A percentile compares a stretch with the other conserved stretches of the same genome.
Evolutionary conservation across 92 coral and sea anemone genomes (phyloP).

Genomic region (Bergia sp.): DNA sequence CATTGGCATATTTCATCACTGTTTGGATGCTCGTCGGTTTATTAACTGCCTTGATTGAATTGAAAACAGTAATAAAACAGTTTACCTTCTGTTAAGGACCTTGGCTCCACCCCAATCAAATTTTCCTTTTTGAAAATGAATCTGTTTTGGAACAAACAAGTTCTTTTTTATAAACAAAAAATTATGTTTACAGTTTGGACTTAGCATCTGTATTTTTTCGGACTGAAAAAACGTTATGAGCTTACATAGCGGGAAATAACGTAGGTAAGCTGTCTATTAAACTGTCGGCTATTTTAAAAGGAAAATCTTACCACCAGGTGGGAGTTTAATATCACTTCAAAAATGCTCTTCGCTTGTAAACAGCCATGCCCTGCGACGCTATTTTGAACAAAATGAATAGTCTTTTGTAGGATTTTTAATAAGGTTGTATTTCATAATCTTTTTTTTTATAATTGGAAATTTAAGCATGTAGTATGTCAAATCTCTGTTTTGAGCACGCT

Average conservation of each 20-base stretch:
- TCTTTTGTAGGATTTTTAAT: slow-evolving; percentile 7
- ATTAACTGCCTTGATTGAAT: neutral
- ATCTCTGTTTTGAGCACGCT: neutral
- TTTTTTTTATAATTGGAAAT: slow-evolving; percentile 9
- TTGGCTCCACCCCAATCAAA: slow-evolving; percentile 38
- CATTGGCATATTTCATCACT: neutral
- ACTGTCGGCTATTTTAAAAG: slow-evolving; percentile 40
- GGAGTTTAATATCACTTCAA: slow-evolving; percentile 41
- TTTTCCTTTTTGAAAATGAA: neutral
- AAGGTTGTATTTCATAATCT: neutral
- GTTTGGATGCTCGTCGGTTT: neutral
- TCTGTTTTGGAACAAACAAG: slow-evolving; percentile 28
- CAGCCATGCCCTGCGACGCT: slow-evolving; percentile 27
- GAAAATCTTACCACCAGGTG: slow-evolving; percentile 44
- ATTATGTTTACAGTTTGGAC: slow-evolving; percentile 24
- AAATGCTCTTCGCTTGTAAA: slow-evolving; percentile 13
- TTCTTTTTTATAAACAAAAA: slow-evolving; percentile 24
- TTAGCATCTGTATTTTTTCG: neutral
- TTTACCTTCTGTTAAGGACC: neutral
- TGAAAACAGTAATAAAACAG: slow-evolving; percentile 15
- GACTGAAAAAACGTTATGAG: neutral
- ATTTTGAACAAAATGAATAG: slow-evolving; percentile 21
- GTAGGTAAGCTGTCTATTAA: slow-evolving; percentile 15
- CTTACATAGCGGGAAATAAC: slow-evolving; percentile 19
- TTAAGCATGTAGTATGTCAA: neutral